phyloP scores from a whole-genome alignment of 1,140 invertebrate species.

The Octopus sinensis region DNA sequence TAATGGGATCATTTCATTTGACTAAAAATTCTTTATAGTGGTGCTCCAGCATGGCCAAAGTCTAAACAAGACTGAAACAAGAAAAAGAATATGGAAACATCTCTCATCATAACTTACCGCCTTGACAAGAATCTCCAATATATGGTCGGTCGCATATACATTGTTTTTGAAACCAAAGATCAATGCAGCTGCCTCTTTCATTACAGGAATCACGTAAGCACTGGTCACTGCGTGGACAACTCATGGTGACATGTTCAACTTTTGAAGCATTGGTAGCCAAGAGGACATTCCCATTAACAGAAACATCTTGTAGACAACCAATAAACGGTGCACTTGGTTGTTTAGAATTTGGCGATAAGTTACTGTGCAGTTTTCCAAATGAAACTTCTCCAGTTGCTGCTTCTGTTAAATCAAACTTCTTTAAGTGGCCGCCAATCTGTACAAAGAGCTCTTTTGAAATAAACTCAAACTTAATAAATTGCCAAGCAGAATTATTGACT shows the following conservation, averaged over 20 bases:
- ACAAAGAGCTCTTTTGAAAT: no score
- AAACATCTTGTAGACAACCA: slow-evolving; percentile 87
- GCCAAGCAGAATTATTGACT: no score
- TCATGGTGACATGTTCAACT: slow-evolving; percentile 46
- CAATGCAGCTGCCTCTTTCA: slow-evolving; percentile 80
- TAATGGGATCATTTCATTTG: no score
- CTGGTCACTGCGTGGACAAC: slow-evolving; percentile 75
- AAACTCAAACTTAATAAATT: no score
- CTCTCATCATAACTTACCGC: slow-evolving; percentile 64
- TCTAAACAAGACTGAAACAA: no score
- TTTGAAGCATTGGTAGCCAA: slow-evolving; percentile 31
- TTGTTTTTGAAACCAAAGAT: slow-evolving; percentile 81
- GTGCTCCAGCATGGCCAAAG: no score
- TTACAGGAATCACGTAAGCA: slow-evolving; percentile 84
- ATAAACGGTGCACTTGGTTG: slow-evolving; percentile 63
- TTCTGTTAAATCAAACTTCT: no score
- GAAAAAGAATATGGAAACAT: no score
- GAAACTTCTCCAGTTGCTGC: neutral
- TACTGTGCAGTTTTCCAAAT: neutral
- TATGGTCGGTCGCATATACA: slow-evolving; percentile 84
- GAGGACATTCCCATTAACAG: slow-evolving; percentile 79
- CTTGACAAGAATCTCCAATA: slow-evolving; percentile 80
- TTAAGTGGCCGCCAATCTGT: no score
- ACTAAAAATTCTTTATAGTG: no score
- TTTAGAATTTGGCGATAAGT: no score